Base-by-base conservation (phyloP, 2,888 invertebrate species). In the Terebella lapidaria region DNA sequence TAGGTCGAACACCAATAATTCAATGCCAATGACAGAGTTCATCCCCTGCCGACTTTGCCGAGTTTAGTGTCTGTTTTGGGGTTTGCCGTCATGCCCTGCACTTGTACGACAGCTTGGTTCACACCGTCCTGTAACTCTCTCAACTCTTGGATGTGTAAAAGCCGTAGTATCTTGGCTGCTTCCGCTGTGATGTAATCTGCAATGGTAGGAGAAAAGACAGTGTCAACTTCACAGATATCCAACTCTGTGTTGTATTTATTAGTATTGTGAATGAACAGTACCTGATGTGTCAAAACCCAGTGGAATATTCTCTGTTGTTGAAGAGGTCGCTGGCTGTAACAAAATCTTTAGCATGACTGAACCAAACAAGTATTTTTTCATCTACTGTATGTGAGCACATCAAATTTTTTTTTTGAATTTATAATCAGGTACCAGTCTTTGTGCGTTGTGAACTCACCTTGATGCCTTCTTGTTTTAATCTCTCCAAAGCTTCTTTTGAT, bases 61-160 rank as follows among this genome's bases (percentile, higher is more conserved):
- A 97, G 83, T 77, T 88, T 89, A 0, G 94, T 92, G 77, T 97
- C 94, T 65, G 96, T 97, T 83, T 93, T 93, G 1, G 96, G 97
- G 84, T 97, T 90, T 2, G 96, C 96, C 1, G 97, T 97, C 1
- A 97, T 84, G 64, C 84, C 86, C 83, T 99, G 99, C 2, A 94
- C 91, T 51, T 88, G 86, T 1, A 96, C 97, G 68, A 99, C 89
- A 1, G 92, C 88, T 80, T 95, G 92, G 81, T 99, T 99, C 56
- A 96, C 94, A 72, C 86, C 87, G 0, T 94, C 95, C 80, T 99
- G 97, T 55, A 97, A 84, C 65, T 89, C 86, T 72, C 93, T 83
- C 22, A 94, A 82, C 76, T 93, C 90, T 72, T 89, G 88, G 64
- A 94, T 87, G 78, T 92, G 92, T 24, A 94, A 82, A 46, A 93